phyloP scores from a whole-genome alignment of 2,888 invertebrate species.

The Julus scandinavius region DNA sequence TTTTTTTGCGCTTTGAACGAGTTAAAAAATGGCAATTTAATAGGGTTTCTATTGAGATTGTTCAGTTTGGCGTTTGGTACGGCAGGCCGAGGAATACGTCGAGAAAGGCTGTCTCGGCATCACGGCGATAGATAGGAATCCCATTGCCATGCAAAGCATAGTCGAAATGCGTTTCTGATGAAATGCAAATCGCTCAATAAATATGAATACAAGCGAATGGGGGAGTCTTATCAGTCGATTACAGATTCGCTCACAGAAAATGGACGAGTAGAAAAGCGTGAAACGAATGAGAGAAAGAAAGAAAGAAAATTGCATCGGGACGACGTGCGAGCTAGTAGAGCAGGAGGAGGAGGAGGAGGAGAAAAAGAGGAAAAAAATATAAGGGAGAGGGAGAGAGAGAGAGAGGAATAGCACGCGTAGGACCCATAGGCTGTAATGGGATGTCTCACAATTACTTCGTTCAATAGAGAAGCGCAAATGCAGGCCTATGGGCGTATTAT shows the following conservation, averaged over 20 bases:
- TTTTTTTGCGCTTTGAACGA: slow-evolving; percentile 24
- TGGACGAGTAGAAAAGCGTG: slow-evolving; percentile 42
- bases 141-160: slow-evolving; percentile 39
- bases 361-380: neutral
- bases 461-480: slow-evolving; percentile 36
- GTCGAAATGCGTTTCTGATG: slow-evolving; percentile 42
- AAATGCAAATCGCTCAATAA: slow-evolving; percentile 42
- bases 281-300: slow-evolving; percentile 42
- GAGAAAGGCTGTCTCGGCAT: neutral
- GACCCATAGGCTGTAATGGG: slow-evolving; percentile 11
- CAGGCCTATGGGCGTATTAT: slow-evolving; percentile 24
- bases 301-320: slow-evolving; percentile 29
- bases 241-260: slow-evolving; percentile 42
- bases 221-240: slow-evolving; percentile 42
- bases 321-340: slow-evolving; percentile 9
- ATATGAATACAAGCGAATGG: slow-evolving; percentile 39
- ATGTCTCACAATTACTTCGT: slow-evolving; percentile 39
- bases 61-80: slow-evolving; percentile 22
- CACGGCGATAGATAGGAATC: slow-evolving; percentile 34
- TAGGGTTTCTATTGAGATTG: slow-evolving; percentile 42
- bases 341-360: neutral
- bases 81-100: neutral
- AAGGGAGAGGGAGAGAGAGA: neutral
- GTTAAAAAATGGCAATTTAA: slow-evolving; percentile 42
- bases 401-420: slow-evolving; percentile 1